Conservation (phyloP, 2,113 vertebrate species). For the Xiphias gladius region DNA sequence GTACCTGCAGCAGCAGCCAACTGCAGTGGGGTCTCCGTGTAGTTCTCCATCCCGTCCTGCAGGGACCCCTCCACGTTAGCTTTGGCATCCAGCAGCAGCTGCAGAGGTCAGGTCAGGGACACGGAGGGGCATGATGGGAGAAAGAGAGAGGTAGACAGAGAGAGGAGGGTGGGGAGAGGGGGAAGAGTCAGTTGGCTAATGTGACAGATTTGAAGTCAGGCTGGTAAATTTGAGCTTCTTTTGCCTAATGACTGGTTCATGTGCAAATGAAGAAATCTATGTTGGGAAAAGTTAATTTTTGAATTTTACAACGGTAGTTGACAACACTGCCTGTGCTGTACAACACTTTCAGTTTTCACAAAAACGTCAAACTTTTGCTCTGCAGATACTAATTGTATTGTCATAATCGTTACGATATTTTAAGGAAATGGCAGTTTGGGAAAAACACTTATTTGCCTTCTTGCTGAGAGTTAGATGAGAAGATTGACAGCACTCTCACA, state of each 20-base stretch:
- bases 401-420: neutral
- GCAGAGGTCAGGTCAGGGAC: constrained; percentile 60
- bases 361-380: neutral
- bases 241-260: constrained; percentile 5
- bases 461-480: neutral
- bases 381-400: neutral
- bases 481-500: neutral
- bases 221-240: constrained; percentile 8
- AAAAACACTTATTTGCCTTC: neutral
- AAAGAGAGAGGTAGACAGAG: constrained; percentile 2
- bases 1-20: constrained; percentile 95
- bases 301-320: neutral
- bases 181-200: constrained; percentile 7
- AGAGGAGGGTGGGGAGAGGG: neutral
- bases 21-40: constrained; percentile 97
- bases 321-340: neutral
- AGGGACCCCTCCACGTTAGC: constrained; percentile 97
- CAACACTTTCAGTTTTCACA: neutral
- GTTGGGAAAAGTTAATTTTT: neutral
- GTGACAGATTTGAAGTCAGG: constrained; percentile 15
- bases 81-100: constrained; percentile 96
- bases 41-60: constrained; percentile 96
- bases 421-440: neutral
- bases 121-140: neutral
- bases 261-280: neutral